These are phyloP conservation scores for Astreopora myriophthalma DNA, from an alignment of 64 coral and sea anemone genomes.

Conservation along the genomic window DNA sequence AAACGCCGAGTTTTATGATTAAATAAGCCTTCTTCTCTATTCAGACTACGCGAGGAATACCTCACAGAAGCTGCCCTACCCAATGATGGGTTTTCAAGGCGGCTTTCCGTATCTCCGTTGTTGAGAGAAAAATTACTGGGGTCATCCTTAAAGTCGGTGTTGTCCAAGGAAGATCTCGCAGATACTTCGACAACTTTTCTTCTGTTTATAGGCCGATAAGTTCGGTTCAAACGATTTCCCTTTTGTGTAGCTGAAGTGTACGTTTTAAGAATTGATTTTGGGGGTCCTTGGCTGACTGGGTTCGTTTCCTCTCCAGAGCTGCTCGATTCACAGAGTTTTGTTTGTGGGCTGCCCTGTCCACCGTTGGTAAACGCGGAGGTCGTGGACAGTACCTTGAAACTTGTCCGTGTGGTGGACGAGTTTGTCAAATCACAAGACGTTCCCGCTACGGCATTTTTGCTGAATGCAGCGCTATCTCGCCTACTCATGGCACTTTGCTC, in stretches of 20 bases:
- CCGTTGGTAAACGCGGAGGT: background rate
- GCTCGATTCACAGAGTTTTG: background rate
- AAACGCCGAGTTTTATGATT: background rate
- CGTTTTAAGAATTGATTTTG: conserved; percentile 10
- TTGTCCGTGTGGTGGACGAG: background rate
- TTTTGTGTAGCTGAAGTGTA: background rate
- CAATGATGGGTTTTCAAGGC: background rate
- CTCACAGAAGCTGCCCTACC: background rate
- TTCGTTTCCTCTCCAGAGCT: background rate
- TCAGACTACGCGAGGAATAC: background rate
- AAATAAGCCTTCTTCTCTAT: background rate
- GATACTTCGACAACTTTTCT: background rate
- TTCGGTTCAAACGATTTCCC: background rate
- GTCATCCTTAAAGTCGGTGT: background rate
- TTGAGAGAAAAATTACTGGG: background rate
- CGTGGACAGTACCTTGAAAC: background rate
- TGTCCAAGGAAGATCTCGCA: background rate
- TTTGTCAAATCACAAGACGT: background rate
- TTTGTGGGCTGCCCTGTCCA: background rate
- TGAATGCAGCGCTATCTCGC: background rate
- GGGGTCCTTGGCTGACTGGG: background rate
- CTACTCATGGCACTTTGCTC: background rate
- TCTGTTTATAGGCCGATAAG: background rate
- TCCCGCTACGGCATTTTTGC: background rate
- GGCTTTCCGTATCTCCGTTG: background rate